Evolutionary conservation across 2,113 vertebrate species (phyloP).

Genomic region (Nerophis lumbriciformis): DNA sequence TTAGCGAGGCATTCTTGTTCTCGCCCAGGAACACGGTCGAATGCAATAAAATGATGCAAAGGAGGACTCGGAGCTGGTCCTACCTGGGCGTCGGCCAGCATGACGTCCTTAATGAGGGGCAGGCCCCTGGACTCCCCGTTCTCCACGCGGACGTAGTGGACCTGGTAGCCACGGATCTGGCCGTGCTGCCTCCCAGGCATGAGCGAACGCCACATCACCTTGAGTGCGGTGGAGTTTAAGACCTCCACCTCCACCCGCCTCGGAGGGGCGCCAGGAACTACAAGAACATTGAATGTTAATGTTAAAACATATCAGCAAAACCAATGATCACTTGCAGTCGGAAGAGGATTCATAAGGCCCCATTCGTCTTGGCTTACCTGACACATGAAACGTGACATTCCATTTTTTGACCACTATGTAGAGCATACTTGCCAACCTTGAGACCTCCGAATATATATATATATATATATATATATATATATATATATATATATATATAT

Average conservation of each 20-base stretch:
- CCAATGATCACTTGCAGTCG: too few species aligned
- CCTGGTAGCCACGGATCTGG: constrained; percentile 97
- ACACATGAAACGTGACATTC: too few species aligned
- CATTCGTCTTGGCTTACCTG: too few species aligned
- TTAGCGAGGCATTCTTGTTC: too few species aligned
- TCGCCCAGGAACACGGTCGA: too few species aligned
- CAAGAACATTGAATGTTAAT: background rate
- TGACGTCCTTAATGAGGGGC: constrained; percentile 93
- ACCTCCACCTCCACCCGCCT: constrained; percentile 93
- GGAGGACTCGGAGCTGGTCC: constrained; percentile 16
- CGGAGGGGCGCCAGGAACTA: constrained; percentile 93
- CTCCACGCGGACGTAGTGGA: constrained; percentile 93
- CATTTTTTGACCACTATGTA: too few species aligned
- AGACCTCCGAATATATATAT: too few species aligned
- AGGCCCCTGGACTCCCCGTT: constrained; percentile 89
- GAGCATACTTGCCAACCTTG: too few species aligned
- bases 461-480: too few species aligned
- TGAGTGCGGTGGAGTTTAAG: constrained; percentile 90
- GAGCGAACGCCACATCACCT: constrained; percentile 94
- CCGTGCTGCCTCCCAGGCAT: constrained; percentile 87
- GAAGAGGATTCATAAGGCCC: too few species aligned
- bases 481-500: too few species aligned
- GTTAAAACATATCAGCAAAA: background rate
- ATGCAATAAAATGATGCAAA: background rate
- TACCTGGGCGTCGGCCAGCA: constrained; percentile 97